These are phyloP conservation scores for Holothuria glaberrima DNA, from an alignment of 35 echinoderm and acorn worm genomes.

Conservation along the genomic window DNA sequence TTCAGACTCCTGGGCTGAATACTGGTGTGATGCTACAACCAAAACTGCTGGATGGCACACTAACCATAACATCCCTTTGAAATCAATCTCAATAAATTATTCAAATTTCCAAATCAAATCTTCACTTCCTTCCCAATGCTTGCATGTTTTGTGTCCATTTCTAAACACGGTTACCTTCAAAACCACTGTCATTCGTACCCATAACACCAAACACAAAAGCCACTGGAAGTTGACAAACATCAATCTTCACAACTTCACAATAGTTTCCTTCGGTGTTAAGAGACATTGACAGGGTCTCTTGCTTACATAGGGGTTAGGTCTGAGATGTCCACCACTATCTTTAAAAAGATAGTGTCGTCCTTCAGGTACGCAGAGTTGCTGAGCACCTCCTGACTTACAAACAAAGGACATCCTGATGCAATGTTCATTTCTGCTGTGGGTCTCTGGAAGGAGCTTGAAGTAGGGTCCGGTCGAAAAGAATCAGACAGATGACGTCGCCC, in stretches of 20 bases:
- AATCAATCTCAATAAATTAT: too few species aligned
- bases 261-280: neutral
- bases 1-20: too few species aligned
- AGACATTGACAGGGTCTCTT: neutral
- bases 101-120: too few species aligned
- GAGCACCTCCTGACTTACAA: conserved; percentile 84
- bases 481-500: conserved; percentile 82
- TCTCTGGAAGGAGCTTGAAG: conserved; percentile 84
- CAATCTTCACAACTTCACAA: neutral
- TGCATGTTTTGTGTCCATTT: neutral
- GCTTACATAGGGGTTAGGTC: conserved; percentile 56
- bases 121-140: too few species aligned
- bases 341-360: conserved; percentile 87
- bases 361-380: conserved; percentile 72
- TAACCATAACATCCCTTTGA: too few species aligned
- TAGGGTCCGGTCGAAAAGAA: conserved; percentile 87
- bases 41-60: too few species aligned
- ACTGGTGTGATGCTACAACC: too few species aligned
- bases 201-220: neutral
- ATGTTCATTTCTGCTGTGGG: conserved; percentile 96
- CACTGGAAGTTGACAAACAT: neutral
- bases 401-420: conserved; percentile 93
- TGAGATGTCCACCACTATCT: conserved; percentile 81
- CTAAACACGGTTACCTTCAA: neutral
- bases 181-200: neutral